A percentile compares a stretch with the other conserved stretches of the same genome.
phyloP scores from a whole-genome alignment of 2,888 invertebrate genomes.

The Drosophila leonis region DNA sequence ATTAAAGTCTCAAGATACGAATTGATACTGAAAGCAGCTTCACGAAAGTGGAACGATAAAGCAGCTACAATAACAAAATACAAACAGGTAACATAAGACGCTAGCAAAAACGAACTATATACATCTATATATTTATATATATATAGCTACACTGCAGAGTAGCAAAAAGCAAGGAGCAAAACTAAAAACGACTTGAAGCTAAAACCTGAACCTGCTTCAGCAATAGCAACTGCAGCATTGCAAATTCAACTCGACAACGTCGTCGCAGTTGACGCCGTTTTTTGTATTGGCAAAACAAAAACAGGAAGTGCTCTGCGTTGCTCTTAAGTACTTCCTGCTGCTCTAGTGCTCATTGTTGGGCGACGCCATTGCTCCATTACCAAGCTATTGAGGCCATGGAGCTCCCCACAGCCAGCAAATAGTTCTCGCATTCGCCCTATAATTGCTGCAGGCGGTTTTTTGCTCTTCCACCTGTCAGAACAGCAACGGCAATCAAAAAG shows the following conservation, averaged over 20 bases:
- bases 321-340: slow-evolving; percentile 82
- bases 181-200: slow-evolving; percentile 54
- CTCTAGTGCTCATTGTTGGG: slow-evolving; percentile 55
- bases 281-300: slow-evolving; percentile 82
- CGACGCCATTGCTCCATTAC: slow-evolving; percentile 50
- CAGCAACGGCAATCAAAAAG: slow-evolving; percentile 69
- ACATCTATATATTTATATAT: background rate
- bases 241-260: slow-evolving; percentile 72
- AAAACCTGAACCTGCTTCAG: slow-evolving; percentile 39
- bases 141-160: background rate
- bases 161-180: slow-evolving; percentile 40
- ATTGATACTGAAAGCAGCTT: slow-evolving; percentile 37
- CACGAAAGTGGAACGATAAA: slow-evolving; percentile 27
- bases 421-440: slow-evolving; percentile 54
- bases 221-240: slow-evolving; percentile 51
- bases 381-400: slow-evolving; percentile 50
- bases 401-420: slow-evolving; percentile 47
- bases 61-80: slow-evolving; percentile 47
- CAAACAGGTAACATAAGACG: slow-evolving; percentile 60
- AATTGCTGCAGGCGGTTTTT: slow-evolving; percentile 68
- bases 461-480: slow-evolving; percentile 52
- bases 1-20: slow-evolving; percentile 61
- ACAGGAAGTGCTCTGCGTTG: slow-evolving; percentile 82
- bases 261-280: slow-evolving; percentile 65
- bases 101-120: slow-evolving; percentile 9